Percentiles rank a stretch among this genome's conserved stretches.
phyloP scores from a whole-genome alignment of 1,140 invertebrate genomes.

The Cylas formicarius region DNA sequence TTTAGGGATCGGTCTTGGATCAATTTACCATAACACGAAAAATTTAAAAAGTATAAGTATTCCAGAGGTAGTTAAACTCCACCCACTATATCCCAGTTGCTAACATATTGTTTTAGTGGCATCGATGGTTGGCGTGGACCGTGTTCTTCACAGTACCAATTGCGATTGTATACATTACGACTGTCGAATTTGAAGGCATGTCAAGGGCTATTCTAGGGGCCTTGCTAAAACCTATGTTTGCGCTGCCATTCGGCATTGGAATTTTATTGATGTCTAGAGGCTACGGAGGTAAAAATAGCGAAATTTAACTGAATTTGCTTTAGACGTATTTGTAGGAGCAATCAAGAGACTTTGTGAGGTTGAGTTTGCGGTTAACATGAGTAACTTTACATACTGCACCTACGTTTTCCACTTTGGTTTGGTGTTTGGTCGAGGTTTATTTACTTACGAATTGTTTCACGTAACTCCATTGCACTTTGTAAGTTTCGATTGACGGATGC shows the following conservation, averaged over 20 bases:
- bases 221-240: constrained; percentile 13
- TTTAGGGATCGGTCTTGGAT: constrained; percentile 4
- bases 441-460: not conserved
- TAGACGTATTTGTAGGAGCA: constrained; percentile 4
- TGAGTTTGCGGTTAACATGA: not conserved
- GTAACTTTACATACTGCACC: constrained; percentile 17
- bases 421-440: constrained; percentile 10
- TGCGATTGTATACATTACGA: not conserved
- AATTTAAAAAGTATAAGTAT: too few species aligned
- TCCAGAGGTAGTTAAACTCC: not conserved
- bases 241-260: constrained; percentile 12
- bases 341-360: constrained; percentile 8
- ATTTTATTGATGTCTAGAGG: constrained; percentile 15
- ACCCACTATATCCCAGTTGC: not conserved
- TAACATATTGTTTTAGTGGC: not conserved
- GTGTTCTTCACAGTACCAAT: constrained; percentile 4
- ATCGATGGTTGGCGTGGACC: not conserved
- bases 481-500: too few species aligned
- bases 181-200: not conserved
- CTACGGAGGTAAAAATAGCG: constrained; percentile 14
- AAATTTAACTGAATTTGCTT: constrained; percentile 5
- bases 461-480: too few species aligned
- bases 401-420: constrained; percentile 10
- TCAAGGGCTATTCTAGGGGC: constrained; percentile 7
- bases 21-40: not conserved